Base-by-base conservation (phyloP, 1,140 invertebrate species). In the Aplysia californica region DNA sequence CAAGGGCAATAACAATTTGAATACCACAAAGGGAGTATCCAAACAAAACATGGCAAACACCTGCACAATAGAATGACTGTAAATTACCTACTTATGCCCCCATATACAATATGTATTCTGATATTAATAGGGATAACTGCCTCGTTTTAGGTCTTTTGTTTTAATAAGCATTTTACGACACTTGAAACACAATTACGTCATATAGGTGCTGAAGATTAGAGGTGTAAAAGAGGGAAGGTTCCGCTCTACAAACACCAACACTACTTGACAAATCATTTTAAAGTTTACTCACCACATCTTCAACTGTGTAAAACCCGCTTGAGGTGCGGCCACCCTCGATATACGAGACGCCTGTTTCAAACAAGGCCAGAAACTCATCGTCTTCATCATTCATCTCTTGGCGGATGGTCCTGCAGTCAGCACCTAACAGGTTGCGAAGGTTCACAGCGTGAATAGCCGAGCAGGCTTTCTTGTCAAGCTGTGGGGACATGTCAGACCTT, bases 391-490 rank as follows among this genome's bases (percentile, higher is more conserved):
- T 91, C 91, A 99, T 97, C 90, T 99, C 98, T 91, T 99, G 97
- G 35, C 98, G 92, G 69, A 97, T 95, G n/a, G 98, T 99, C n/a
- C 98, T 93, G 89, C 96, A 96, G 80, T 96, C 94, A 4, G 98
- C 97, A 18, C 97, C 97, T 23, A 99, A 91, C 88, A 96, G 95
- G 88, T 99, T 99, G 44, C 98, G 91, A 56, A 99, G 91, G 91
- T 99, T 99, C 0, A 99, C 98, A 10, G 98, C 97, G 91, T 99
- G 98, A 85, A 99, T 99, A 0, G 98, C 98, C 2, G 98, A 95
- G 91, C 98, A 99, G 5, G 98, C 98, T 82, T 96, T 94, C 91
- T 99, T 99, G 90, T 99, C 98, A 84, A 99, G 79, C 89, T 89
- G 75, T n/a, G 80, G 75, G 35, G 2, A 71, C 2, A 69, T 18